A percentile compares a stretch with the other conserved stretches of the same genome.
Evolutionary conservation across 2,888 invertebrate genomes (phyloP).

Genomic region (Stenodema calcarata): DNA sequence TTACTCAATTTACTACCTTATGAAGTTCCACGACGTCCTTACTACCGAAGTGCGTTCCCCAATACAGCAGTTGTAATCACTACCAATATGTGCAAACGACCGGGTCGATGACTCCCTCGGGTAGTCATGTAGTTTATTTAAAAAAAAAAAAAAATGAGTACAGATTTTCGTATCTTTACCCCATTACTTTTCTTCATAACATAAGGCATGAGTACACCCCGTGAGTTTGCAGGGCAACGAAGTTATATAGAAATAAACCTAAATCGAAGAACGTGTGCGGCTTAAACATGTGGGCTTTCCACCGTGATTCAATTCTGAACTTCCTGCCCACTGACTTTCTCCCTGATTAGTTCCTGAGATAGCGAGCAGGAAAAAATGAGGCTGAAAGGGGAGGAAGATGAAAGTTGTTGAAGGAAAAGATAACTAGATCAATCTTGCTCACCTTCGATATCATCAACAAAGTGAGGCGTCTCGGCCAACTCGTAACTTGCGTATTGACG

Average conservation of each 20-base stretch:
- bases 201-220: too few species aligned
- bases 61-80: too few species aligned
- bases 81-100: too few species aligned
- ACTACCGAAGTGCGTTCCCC: too few species aligned
- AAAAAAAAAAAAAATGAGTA: too few species aligned
- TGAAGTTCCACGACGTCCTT: too few species aligned
- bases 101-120: too few species aligned
- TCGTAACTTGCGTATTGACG: neutral
- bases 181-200: too few species aligned
- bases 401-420: constrained; percentile 11
- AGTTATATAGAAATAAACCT: constrained; percentile 1
- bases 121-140: too few species aligned
- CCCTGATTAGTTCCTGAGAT: constrained; percentile 22
- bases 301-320: constrained; percentile 24
- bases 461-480: constrained; percentile 24
- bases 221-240: neutral
- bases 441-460: constrained; percentile 33
- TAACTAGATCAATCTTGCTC: constrained; percentile 40
- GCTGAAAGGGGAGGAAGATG: neutral
- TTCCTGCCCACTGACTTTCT: constrained; percentile 14
- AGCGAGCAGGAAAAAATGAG: neutral
- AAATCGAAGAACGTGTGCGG: constrained; percentile 3
- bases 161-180: too few species aligned
- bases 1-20: too few species aligned
- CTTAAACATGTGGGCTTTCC: neutral